These are phyloP conservation scores for Podarcis muralis DNA, from an alignment of 2,113 vertebrate genomes.

Conservation along the genomic window DNA sequence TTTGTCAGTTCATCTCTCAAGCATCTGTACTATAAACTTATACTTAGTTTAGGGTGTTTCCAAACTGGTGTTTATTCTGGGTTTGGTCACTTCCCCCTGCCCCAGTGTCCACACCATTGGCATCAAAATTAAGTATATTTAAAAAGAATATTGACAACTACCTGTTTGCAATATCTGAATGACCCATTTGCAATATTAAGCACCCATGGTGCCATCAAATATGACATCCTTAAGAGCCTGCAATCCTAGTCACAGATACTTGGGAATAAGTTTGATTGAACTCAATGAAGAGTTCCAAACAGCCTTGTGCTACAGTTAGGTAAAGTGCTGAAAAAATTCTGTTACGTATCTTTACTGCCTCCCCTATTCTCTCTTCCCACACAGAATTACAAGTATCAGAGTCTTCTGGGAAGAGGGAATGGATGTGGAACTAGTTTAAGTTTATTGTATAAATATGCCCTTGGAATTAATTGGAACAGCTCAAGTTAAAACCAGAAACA, in stretches of 20 bases:
- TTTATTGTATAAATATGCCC: neutral
- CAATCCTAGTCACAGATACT: neutral
- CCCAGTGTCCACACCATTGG: too few species aligned
- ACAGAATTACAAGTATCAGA: neutral
- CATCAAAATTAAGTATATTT: too few species aligned
- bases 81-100: too few species aligned
- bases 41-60: too few species aligned
- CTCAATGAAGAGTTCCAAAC: neutral
- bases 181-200: too few species aligned
- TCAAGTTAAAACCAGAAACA: neutral
- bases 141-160: too few species aligned
- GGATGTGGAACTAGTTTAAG: neutral
- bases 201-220: too few species aligned
- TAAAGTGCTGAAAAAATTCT: neutral
- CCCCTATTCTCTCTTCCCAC: neutral
- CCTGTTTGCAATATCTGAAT: too few species aligned
- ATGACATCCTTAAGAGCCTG: neutral
- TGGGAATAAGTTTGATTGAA: neutral
- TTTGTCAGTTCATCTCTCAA: neutral
- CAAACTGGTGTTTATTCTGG: too few species aligned
- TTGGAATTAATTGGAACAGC: neutral
- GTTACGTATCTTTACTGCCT: neutral
- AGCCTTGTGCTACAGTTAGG: neutral
- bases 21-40: neutral
- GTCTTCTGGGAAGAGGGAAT: neutral